Conservation (phyloP, 2,797 vertebrate species). For the Euthynnus affinis region DNA sequence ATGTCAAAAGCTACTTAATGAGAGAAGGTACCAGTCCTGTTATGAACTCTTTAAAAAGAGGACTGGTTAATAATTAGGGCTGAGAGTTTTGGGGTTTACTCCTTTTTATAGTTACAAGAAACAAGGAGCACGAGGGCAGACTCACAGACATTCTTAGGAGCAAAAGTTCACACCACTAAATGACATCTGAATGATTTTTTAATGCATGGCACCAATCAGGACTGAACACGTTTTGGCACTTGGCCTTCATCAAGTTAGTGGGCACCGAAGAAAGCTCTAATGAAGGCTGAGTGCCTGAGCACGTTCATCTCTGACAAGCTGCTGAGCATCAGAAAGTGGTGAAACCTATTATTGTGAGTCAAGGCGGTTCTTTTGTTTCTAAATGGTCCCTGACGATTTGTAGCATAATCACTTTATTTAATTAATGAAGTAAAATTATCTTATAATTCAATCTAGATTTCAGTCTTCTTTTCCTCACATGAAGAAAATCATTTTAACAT, state of each 20-base stretch:
- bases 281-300: conserved; percentile 37
- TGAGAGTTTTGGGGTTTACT: neutral
- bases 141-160: conserved; percentile 22
- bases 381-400: neutral
- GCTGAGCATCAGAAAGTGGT: neutral
- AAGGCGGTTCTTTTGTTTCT: conserved; percentile 26
- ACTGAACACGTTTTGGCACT: conserved; percentile 49
- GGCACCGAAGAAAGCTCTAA: conserved; percentile 36
- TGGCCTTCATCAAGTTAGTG: conserved; percentile 51
- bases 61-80: conserved; percentile 16
- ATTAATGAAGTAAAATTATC: neutral
- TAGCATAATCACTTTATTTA: conserved; percentile 15
- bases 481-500: neutral
- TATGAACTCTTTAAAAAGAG: conserved; percentile 30
- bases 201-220: conserved; percentile 40
- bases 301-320: conserved; percentile 21
- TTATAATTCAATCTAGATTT: neutral
- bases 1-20: conserved; percentile 49
- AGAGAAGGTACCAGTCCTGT: conserved; percentile 19
- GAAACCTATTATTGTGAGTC: conserved; percentile 9
- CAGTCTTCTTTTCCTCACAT: neutral
- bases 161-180: conserved; percentile 36
- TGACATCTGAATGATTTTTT: conserved; percentile 37
- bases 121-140: conserved; percentile 10
- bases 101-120: neutral